Base-by-base conservation (phyloP, 2,888 invertebrate genomes). In the Nowickia ferox region DNA sequence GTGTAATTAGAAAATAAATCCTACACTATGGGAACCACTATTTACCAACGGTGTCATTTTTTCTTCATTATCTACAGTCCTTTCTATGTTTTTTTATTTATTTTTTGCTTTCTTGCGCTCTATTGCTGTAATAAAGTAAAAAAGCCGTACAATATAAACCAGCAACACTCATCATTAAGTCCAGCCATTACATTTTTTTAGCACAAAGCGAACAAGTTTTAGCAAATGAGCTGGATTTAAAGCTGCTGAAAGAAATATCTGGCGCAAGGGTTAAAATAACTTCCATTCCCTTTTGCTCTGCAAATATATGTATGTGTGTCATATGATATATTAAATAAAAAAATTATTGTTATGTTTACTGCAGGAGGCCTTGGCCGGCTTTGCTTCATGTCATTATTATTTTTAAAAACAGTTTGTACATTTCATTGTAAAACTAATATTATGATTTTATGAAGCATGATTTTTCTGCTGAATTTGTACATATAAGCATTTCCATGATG, bases 1-100 rank as follows among this genome's bases (percentile, higher is more conserved):
- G 40, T 74, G 74, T 74, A 84, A 84, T 84, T 84, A 74, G 74
- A 74, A 83, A 72, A 83, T 83, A 83, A 83, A 68, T 83, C 77
- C 77, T 59, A 53, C 59, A 68, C 74, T 68, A 63, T 74, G 84
- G 68, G 55, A 59, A 72, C 66, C 59, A 30, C 65, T 53, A 53
- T 68, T 76, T 53, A 19, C 30, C 42, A 46, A 40, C 13, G 48
- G 19, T 59, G 57, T 68, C 46, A 38, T 59, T 68, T 40, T 57
- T 68, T 68, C 48, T 68, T 55, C 65, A 65, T 65, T 55, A 57
- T 53, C 55, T 10, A 13, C 53, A 55, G 30, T 46, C 17, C 44
- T 38, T 61, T 40, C 17, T 38, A 10, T 48, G 17, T 19, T 1
- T 51, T 30, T 30, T 6, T 30, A 2, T 2, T 30, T 0, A 0